phyloP scores from a whole-genome alignment of 2,888 invertebrate genomes.

The Euspilapteryx auroguttella region DNA sequence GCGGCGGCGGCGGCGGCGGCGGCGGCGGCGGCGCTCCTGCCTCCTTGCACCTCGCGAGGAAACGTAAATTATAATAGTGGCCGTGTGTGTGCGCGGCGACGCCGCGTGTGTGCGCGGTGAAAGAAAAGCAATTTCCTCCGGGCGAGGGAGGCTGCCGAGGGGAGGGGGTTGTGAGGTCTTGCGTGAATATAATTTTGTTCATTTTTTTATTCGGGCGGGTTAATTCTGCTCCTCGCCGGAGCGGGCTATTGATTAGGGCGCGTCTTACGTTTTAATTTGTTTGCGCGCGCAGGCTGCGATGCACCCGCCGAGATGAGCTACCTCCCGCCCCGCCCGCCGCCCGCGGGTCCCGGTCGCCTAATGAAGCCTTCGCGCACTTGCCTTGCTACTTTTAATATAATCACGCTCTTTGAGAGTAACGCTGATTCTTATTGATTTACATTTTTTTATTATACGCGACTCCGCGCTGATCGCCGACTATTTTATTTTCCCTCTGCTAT shows the following conservation, averaged over 20 bases:
- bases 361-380: constrained; percentile 44
- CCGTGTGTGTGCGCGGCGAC: constrained; percentile 33
- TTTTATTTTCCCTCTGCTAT: too few species aligned
- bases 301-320: constrained; percentile 50
- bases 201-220: constrained; percentile 61
- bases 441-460: too few species aligned
- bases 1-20: too few species aligned
- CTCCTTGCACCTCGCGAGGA: constrained; percentile 57
- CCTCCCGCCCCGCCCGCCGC: constrained; percentile 15
- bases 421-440: constrained; percentile 10
- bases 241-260: constrained; percentile 61
- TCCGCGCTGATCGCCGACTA: too few species aligned
- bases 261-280: constrained; percentile 62
- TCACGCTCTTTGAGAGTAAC: constrained; percentile 45
- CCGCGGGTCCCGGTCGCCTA: constrained; percentile 20
- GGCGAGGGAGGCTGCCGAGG: constrained; percentile 12
- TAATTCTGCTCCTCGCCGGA: constrained; percentile 58
- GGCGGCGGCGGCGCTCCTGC: constrained; percentile 59
- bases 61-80: constrained; percentile 56
- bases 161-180: constrained; percentile 35
- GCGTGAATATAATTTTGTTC: constrained; percentile 63
- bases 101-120: constrained; percentile 50
- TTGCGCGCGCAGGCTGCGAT: constrained; percentile 58
- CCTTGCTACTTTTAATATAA: constrained; percentile 25
- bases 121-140: constrained; percentile 60